Base-by-base conservation (phyloP, 2,888 invertebrate species). In the Acheta domesticus region DNA sequence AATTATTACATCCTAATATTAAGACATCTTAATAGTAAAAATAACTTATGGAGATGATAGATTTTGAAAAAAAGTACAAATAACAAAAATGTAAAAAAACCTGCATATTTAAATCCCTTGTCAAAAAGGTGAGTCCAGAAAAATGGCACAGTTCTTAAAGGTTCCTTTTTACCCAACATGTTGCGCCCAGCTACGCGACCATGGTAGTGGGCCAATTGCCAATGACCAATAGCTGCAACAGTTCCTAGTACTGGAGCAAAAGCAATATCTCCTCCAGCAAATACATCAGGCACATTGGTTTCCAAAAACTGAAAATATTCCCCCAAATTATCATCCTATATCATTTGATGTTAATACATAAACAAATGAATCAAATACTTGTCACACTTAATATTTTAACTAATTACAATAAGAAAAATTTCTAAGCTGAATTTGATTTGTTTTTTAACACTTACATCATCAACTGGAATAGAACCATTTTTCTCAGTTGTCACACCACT, bases 71-170 rank as follows among this genome's bases (percentile, higher is more conserved):
- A 36, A 36, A 36, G 36, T 36, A 36, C 8, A 36, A 36, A 36
- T 1, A 36, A 36, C 5, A 36, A 36, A 36, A 36, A 36, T 36
- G 23, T 36, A 8, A 36, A 5, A 36, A 36, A 8, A 90, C 91
- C 92, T 21, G 96, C 91, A 86, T 95, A 96, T 76, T 96, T 90
- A 2, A 96, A 90, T 74, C 93, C 92, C 85, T 94, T 94, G 2
- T 96, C 96, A 83, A 96, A 96, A 80, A 97, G 86, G 87, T 92
- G 91, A 0, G 97, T 96, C 95, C 98, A 99, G 89, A 98, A 99
- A 87, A 93, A 97, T 0, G 97, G 97, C 0, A 97, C 94, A 0
- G 94, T 91, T 83, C 90, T 89, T 79, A 94, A 85, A 1, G 91
- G 87, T 11, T 89, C 89, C 50, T 88, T 87, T 82, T 91, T 91